These are phyloP conservation scores for Terrapene triunguis DNA, from an alignment of 2,113 vertebrate species.

Conservation along the genomic window DNA sequence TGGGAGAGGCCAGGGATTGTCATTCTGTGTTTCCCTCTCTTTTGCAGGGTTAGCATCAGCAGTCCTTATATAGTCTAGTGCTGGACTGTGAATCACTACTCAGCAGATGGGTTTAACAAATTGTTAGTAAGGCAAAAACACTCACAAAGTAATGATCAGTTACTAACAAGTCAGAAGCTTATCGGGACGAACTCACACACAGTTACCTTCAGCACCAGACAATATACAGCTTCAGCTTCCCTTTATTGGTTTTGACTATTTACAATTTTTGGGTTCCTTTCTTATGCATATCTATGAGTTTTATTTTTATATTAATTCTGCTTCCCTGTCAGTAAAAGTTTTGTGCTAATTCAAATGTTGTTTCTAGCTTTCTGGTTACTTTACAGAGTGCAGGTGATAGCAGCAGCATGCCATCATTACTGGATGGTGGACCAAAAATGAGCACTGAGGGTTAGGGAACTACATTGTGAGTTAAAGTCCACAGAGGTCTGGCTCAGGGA, in stretches of 20 bases:
- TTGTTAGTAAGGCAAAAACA: neutral
- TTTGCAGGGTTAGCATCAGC: neutral
- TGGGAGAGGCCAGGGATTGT: neutral
- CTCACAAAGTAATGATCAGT: neutral
- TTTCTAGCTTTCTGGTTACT: neutral
- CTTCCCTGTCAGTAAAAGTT: neutral
- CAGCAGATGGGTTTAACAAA: neutral
- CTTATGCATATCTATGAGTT: neutral
- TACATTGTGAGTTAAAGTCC: neutral
- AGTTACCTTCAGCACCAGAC: neutral
- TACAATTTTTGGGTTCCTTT: neutral
- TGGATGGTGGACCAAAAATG: neutral
- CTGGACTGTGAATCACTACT: neutral
- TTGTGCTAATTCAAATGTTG: neutral
- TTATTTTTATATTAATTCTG: neutral
- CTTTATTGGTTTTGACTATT: neutral
- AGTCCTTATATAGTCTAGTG: neutral
- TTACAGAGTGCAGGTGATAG: neutral
- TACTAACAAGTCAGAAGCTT: neutral
- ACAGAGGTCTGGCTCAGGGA: neutral
- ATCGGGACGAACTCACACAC: neutral
- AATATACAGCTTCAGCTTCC: neutral
- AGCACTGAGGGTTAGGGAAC: fast-evolving
- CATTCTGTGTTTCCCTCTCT: fast-evolving
- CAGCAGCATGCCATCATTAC: neutral